Percentiles rank a stretch among this genome's conserved stretches.
Evolutionary conservation across 37 sponge, comb jelly and placozoan genomes (phyloP).

Genomic region (Tethya wilhelma): DNA sequence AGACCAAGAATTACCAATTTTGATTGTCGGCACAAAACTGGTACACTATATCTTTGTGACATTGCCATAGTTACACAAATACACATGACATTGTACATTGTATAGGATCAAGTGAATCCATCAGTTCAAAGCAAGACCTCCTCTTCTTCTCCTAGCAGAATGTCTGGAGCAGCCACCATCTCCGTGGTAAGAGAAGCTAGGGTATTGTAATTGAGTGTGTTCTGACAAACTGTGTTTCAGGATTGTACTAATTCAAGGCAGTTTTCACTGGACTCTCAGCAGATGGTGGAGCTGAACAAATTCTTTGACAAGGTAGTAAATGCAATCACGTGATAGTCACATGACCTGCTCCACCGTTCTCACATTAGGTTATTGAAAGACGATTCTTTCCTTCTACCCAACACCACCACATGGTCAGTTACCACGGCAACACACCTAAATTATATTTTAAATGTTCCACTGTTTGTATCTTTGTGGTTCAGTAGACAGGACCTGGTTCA

Average conservation of each 20-base stretch:
- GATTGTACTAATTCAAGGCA: constrained; percentile 64
- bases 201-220: neutral
- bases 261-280: constrained; percentile 63
- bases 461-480: neutral
- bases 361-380: constrained; percentile 41
- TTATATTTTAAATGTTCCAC: neutral
- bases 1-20: constrained; percentile 70
- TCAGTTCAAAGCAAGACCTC: neutral
- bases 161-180: constrained; percentile 53
- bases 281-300: constrained; percentile 63
- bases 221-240: constrained; percentile 2
- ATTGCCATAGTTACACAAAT: no score
- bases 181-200: constrained; percentile 42
- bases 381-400: constrained; percentile 5
- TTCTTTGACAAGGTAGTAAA: constrained; percentile 91
- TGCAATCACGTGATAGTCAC: neutral
- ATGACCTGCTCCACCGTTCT: neutral
- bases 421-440: neutral
- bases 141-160: constrained; percentile 6
- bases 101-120: constrained; percentile 20
- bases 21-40: constrained; percentile 89
- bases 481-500: neutral
- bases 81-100: neutral
- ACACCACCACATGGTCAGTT: neutral
- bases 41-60: no score